Conservation (phyloP, 2,888 invertebrate genomes). For the Drosophila cognata region DNA sequence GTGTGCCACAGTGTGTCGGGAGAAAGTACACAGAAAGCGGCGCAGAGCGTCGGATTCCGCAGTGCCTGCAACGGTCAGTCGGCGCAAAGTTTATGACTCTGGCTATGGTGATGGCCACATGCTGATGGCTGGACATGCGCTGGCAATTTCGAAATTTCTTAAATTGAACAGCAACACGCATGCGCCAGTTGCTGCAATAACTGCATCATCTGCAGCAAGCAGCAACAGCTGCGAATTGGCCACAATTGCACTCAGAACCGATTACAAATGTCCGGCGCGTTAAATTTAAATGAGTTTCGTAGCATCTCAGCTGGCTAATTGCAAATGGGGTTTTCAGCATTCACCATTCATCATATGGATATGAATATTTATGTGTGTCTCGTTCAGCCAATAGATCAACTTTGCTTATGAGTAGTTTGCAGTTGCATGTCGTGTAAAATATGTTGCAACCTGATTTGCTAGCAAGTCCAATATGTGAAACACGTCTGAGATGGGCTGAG, state of each 20-base stretch:
- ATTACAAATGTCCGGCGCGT: constrained; percentile 57
- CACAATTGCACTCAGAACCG: constrained; percentile 59
- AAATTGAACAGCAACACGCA: constrained; percentile 75
- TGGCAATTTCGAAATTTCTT: constrained; percentile 64
- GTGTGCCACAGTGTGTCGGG: constrained; percentile 59
- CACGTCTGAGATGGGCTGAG: not conserved
- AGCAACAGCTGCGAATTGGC: constrained; percentile 26
- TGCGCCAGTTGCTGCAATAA: constrained; percentile 57
- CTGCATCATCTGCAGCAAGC: constrained; percentile 38
- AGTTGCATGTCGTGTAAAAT: constrained; percentile 3
- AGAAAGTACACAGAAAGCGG: constrained; percentile 72
- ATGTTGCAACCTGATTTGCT: constrained; percentile 22
- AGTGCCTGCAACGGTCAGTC: constrained; percentile 51
- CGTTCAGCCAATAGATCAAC: constrained; percentile 26
- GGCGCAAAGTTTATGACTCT: constrained; percentile 38
- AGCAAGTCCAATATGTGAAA: not conserved
- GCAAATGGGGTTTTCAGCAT: constrained; percentile 56
- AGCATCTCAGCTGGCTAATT: constrained; percentile 51
- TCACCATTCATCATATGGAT: constrained; percentile 22
- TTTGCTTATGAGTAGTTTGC: constrained; percentile 27
- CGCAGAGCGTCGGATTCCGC: constrained; percentile 37
- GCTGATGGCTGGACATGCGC: constrained; percentile 58
- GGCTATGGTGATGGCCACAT: constrained; percentile 54
- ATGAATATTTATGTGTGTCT: constrained; percentile 23
- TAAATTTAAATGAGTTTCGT: constrained; percentile 47